Evolutionary conservation across 2,113 vertebrate species (phyloP).

Genomic region (Numida meleagris): DNA sequence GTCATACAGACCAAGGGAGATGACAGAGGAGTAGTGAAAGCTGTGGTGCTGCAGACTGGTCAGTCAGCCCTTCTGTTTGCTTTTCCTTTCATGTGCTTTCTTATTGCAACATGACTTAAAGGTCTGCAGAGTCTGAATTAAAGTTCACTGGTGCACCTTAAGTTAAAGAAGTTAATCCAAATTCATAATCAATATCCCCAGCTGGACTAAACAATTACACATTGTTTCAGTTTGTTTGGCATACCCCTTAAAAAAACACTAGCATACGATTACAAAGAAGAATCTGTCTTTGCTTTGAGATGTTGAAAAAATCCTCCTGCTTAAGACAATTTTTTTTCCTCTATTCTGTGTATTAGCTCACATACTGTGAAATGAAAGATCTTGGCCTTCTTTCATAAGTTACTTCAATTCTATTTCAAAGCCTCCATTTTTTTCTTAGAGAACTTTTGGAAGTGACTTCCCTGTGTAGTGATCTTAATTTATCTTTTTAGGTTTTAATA

Average conservation of each 20-base stretch:
- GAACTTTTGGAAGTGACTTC: not conserved
- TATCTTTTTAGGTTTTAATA: constrained; percentile 79
- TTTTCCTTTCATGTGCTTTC: not conserved
- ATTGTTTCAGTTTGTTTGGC: not conserved
- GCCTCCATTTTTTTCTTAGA: not conserved
- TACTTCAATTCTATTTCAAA: not conserved
- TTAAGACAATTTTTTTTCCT: not conserved
- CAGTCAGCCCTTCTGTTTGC: not conserved
- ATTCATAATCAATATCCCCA: not conserved
- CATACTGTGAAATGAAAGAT: not conserved
- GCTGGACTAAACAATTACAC: not conserved
- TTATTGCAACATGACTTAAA: not conserved
- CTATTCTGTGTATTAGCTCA: not conserved
- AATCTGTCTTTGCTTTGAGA: not conserved
- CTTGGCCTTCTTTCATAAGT: not conserved
- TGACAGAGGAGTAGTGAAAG: constrained; percentile 49
- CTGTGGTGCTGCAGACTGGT: constrained; percentile 81
- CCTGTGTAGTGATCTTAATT: not conserved
- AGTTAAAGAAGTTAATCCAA: not conserved
- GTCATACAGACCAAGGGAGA: constrained; percentile 78
- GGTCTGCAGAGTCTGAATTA: not conserved
- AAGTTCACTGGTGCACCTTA: not conserved
- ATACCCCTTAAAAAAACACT: not conserved
- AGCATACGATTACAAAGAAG: not conserved
- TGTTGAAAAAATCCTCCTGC: not conserved